Evolutionary conservation across 2,888 invertebrate species (phyloP).

Genomic region (Pantelozetes paolii): DNA sequence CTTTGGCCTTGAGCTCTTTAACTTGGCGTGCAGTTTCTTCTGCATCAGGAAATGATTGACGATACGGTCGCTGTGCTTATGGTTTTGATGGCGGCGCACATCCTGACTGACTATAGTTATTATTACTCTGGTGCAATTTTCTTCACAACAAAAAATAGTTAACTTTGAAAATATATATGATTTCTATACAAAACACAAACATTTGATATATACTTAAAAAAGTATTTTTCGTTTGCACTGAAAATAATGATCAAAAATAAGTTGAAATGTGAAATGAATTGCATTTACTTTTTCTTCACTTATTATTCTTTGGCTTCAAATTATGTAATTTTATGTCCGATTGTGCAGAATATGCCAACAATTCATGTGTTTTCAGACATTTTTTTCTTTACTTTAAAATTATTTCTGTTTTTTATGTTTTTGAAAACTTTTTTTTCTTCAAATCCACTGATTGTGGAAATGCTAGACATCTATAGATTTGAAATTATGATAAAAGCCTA

Average conservation of each 20-base stretch:
- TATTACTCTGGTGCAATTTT: not conserved
- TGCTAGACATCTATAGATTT: not conserved
- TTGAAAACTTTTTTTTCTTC: not conserved
- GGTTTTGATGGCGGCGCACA: conserved; percentile 17
- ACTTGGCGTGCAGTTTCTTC: too few relatives aligned
- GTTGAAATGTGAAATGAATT: not conserved
- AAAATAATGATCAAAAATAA: not conserved
- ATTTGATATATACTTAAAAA: not conserved
- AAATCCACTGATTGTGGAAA: not conserved
- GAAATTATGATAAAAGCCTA: conserved; percentile 2
- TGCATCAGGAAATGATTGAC: too few relatives aligned
- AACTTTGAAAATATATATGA: not conserved
- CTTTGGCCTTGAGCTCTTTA: too few relatives aligned
- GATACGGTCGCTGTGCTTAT: too few relatives aligned
- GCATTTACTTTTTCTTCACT: not conserved
- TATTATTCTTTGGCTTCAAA: not conserved
- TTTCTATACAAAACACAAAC: too few relatives aligned
- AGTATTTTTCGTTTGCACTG: not conserved
- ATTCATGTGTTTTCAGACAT: not conserved
- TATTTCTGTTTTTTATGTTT: too few relatives aligned
- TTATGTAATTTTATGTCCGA: not conserved
- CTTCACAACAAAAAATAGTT: not conserved
- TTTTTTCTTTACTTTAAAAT: too few relatives aligned
- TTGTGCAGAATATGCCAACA: not conserved
- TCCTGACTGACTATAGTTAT: not conserved